These are phyloP conservation scores for Noctua fimbriata DNA, from an alignment of 2,888 invertebrate genomes.

Conservation along the genomic window DNA sequence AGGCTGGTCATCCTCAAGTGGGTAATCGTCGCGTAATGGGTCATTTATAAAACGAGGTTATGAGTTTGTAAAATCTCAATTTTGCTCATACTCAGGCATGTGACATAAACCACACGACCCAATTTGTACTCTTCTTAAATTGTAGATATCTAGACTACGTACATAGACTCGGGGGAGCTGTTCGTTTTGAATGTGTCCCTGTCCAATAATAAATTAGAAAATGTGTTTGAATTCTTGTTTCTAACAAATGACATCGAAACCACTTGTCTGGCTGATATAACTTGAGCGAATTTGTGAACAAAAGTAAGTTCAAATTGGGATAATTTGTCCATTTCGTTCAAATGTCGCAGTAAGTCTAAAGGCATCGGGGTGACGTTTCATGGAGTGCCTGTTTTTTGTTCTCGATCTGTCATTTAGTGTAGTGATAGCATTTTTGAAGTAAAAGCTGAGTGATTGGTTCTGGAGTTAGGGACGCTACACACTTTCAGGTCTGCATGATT, in stretches of 20 bases:
- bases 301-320: constrained; percentile 40
- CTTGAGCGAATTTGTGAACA: constrained; percentile 32
- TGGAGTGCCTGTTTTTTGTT: constrained; percentile 6
- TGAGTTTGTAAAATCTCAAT: constrained; percentile 32
- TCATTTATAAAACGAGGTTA: constrained; percentile 37
- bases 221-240: constrained; percentile 60
- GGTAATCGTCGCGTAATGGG: constrained; percentile 27
- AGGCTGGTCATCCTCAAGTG: constrained; percentile 40
- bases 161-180: constrained; percentile 48
- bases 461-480: no score
- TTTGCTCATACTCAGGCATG: neutral
- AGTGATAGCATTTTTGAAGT: neutral
- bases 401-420: neutral
- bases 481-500: no score
- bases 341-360: constrained; percentile 14
- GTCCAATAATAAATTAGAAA: constrained; percentile 61
- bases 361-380: constrained; percentile 4
- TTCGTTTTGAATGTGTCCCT: constrained; percentile 62
- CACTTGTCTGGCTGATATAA: constrained; percentile 49
- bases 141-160: constrained; percentile 44
- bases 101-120: constrained; percentile 13
- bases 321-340: constrained; percentile 44
- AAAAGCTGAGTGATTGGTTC: constrained; percentile 11
- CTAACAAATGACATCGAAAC: constrained; percentile 62
- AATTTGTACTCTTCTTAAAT: constrained; percentile 58